Evolutionary conservation across 2,797 vertebrate genomes (phyloP), one percentile per base, ranked within the genome.

Genomic region (Macroramphosus scolopax): DNA sequence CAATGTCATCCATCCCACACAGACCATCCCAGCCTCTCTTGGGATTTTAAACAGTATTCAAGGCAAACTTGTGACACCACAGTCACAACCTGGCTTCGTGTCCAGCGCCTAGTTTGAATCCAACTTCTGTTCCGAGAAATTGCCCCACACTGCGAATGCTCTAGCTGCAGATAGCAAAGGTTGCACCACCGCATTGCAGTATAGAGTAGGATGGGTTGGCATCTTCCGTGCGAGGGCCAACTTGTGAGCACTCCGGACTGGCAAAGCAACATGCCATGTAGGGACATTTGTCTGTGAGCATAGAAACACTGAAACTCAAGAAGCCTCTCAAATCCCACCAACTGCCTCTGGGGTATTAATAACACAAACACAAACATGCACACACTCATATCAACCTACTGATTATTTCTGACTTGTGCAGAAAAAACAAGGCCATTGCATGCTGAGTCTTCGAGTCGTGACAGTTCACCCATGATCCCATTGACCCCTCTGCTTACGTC

Each of bases 261-360:
- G 76, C 77, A 71, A 77, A 77, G 77, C 76, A 76, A 81, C 59
- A 47, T 22, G 20, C 88, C 87, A 83, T 90, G 68, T 89, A 88
- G 59, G 87, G 87, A 83, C 63, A 84, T 86, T 88, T 84, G 74
- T 85, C 72, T 83, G 68, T 68, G 80, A 81, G 80, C 79, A 78
- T 66, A 77, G 54, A 80, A 80, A 78, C 75, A 68, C 72, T 86
- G 80, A 87, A 87, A 87, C 82, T 83, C 60, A 84, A 89, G 73
- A 72, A 84, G 85, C 71, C 63, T 72, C 69, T 73, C 67, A 79
- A 89, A 86, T 82, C 80, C 63, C 74, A 59, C 61, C 59, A 82
- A 75, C 75, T 57, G 68, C 78, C 77, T 76, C 70, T 48, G 57
- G 57, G 53, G 78, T 89, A 88, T 89, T 87, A 88, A 87, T 91